Evolutionary conservation across 1,140 invertebrate species (phyloP).

Genomic region (Bombus cullumanus): DNA sequence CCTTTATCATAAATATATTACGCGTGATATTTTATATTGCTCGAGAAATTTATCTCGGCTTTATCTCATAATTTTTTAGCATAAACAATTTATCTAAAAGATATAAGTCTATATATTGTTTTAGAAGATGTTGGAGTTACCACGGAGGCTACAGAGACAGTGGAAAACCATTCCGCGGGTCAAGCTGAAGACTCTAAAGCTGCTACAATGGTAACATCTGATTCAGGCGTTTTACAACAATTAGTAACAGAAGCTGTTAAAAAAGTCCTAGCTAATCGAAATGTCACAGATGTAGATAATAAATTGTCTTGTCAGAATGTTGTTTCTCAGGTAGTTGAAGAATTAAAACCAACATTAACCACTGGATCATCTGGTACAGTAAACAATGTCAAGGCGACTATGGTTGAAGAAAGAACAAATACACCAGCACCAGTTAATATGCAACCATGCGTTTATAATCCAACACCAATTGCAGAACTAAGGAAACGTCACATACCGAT

Average conservation of each 20-base stretch:
- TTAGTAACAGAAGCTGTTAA: constrained; percentile 83
- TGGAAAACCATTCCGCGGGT: constrained; percentile 50
- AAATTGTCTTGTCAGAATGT: constrained; percentile 78
- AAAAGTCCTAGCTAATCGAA: constrained; percentile 80
- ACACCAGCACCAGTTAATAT: constrained; percentile 61
- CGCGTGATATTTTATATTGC: too few species aligned
- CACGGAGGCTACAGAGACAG: constrained; percentile 35
- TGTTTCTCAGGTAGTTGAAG: constrained; percentile 80
- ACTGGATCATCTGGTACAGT: constrained; percentile 58
- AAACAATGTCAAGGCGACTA: constrained; percentile 2
- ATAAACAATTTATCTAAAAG: not conserved
- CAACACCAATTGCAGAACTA: constrained; percentile 85
- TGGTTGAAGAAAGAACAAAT: constrained; percentile 60
- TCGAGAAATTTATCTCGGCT: not conserved
- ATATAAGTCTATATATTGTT: not conserved
- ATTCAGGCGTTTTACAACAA: constrained; percentile 77
- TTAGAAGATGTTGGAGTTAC: constrained; percentile 63
- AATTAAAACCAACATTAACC: constrained; percentile 76
- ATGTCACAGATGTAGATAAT: constrained; percentile 73
- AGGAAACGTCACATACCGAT: constrained; percentile 83
- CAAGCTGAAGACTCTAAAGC: constrained; percentile 53
- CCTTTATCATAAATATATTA: not conserved
- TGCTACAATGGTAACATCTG: constrained; percentile 35
- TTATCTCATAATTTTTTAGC: not conserved
- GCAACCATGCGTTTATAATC: constrained; percentile 83